phyloP scores from a whole-genome alignment of 1,140 invertebrate genomes.

The Propsilocerus akamusi region DNA sequence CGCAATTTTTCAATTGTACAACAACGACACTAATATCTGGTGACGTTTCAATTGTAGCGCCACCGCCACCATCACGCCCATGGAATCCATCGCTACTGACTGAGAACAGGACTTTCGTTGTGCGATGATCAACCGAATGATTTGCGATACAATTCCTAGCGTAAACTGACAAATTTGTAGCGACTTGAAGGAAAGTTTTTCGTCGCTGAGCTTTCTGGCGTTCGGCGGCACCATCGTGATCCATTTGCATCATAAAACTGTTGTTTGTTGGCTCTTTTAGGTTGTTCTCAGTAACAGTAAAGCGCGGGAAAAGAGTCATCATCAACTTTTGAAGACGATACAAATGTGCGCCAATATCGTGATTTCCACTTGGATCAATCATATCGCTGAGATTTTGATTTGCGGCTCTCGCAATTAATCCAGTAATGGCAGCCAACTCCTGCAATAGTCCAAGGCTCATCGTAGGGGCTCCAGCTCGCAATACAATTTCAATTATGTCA shows the following conservation, averaged over 20 bases:
- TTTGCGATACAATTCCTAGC: conserved; percentile 36
- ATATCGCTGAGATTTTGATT: conserved; percentile 30
- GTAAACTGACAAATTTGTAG: conserved; percentile 47
- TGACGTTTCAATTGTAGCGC: conserved; percentile 14
- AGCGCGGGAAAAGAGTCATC: conserved; percentile 48
- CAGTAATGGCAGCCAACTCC: conserved; percentile 55
- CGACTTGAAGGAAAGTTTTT: conserved; percentile 30
- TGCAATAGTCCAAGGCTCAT: conserved; percentile 40
- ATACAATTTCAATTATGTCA: conserved; percentile 57
- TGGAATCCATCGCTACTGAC: conserved; percentile 9
- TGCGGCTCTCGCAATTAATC: conserved; percentile 56
- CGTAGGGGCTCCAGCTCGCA: conserved; percentile 43
- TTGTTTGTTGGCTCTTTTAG: conserved; percentile 13
- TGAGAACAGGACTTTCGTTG: conserved; percentile 26
- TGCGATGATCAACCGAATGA: conserved; percentile 28
- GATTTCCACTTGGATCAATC: conserved; percentile 7
- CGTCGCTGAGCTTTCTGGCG: conserved; percentile 18
- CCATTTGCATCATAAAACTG: conserved; percentile 5
- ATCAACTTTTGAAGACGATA: conserved; percentile 46
- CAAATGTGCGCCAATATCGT: conserved; percentile 34
- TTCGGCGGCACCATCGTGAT: conserved; percentile 6
- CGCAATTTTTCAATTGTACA: conserved; percentile 30
- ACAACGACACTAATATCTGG: conserved; percentile 28
- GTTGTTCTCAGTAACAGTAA: conserved; percentile 26
- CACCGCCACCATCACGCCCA: conserved; percentile 10